Percentiles rank a stretch among this genome's conserved stretches.
phyloP scores from a whole-genome alignment of 2,888 invertebrate genomes.

The Heliconius cydno region DNA sequence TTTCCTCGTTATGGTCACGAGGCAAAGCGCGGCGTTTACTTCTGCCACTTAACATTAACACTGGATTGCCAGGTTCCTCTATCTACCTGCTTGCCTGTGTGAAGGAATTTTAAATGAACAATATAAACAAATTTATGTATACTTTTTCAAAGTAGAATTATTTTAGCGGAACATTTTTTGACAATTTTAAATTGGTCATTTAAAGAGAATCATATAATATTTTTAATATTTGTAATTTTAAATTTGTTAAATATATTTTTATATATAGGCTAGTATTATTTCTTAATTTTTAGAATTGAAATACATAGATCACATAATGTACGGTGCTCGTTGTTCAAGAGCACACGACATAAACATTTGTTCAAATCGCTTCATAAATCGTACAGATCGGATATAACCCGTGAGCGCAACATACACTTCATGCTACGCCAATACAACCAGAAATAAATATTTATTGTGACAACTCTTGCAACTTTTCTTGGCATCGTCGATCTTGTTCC shows the following conservation, averaged over 20 bases:
- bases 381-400: slow-evolving; percentile 41
- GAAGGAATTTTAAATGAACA: background rate
- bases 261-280: background rate
- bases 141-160: too few relatives aligned
- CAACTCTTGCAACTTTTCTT: slow-evolving; percentile 45
- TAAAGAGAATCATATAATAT: background rate
- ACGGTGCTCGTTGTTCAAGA: slow-evolving; percentile 31
- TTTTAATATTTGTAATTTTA: background rate
- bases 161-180: too few relatives aligned
- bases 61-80: too few relatives aligned
- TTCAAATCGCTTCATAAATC: slow-evolving; percentile 44
- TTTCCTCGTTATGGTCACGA: too few relatives aligned
- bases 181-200: background rate
- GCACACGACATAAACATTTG: slow-evolving; percentile 37
- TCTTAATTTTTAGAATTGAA: background rate
- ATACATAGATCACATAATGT: background rate
- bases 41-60: too few relatives aligned
- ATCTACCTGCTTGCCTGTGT: too few relatives aligned
- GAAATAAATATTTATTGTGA: slow-evolving; percentile 45
- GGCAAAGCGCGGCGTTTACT: too few relatives aligned
- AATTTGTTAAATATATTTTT: background rate
- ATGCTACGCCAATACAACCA: slow-evolving; percentile 44
- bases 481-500: slow-evolving; percentile 38
- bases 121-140: background rate
- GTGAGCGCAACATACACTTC: slow-evolving; percentile 38